These are phyloP conservation scores for Ochotona curzoniae DNA, from an alignment of 2,113 vertebrate species.

Conservation along the genomic window DNA sequence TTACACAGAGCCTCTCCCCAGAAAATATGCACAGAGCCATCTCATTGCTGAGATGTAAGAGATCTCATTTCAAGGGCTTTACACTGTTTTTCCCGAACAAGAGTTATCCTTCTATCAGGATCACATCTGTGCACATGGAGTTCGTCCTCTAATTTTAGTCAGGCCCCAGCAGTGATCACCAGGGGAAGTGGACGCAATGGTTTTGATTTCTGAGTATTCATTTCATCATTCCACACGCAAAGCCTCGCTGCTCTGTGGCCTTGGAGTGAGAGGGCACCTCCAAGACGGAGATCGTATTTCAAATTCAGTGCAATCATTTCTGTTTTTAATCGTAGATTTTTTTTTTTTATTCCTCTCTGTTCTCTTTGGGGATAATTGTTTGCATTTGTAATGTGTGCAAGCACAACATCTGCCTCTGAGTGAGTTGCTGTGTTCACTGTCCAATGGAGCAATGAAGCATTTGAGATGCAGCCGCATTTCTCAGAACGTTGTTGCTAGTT, in stretches of 20 bases:
- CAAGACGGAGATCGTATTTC: not conserved
- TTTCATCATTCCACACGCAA: not conserved
- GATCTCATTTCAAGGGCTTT: not conserved
- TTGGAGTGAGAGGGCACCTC: not conserved
- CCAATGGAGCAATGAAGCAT: conserved; percentile 84
- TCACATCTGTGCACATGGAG: not conserved
- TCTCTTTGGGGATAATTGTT: conserved; percentile 74
- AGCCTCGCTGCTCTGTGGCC: not conserved
- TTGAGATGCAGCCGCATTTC: conserved; percentile 77
- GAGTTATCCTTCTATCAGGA: not conserved
- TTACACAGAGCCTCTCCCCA: not conserved
- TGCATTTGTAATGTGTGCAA: conserved; percentile 66
- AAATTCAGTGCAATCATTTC: not conserved
- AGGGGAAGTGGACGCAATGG: not conserved
- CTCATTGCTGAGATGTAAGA: not conserved
- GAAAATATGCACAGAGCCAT: not conserved
- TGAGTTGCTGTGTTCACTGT: conserved; percentile 81
- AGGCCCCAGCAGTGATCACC: not conserved
- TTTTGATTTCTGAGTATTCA: not conserved
- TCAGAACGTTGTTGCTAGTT: conserved; percentile 75
- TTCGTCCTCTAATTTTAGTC: not conserved
- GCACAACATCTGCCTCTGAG: conserved; percentile 79
- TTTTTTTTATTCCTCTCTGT: conserved; percentile 55
- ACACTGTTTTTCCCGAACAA: not conserved
- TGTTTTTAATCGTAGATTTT: conserved; percentile 27